phyloP scores from a whole-genome alignment of 2,888 invertebrate species.

The Listrodromus nycthemerus region DNA sequence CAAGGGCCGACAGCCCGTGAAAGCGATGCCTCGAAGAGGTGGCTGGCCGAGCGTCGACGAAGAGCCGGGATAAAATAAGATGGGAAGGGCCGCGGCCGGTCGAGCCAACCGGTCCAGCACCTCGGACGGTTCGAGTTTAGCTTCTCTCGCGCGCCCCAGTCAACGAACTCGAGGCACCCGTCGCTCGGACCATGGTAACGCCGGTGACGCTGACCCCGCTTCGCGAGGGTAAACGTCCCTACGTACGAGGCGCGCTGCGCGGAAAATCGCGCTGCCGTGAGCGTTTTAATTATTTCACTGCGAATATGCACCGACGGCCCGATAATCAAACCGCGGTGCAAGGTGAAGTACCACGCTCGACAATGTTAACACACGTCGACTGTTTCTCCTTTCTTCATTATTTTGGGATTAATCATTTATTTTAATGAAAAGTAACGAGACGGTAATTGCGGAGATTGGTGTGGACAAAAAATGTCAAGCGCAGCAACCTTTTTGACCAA shows the following conservation, averaged over 20 bases:
- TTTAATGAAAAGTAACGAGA: no score
- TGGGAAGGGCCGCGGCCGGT: constrained; percentile 70
- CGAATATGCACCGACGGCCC: neutral
- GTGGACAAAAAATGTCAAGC: no score
- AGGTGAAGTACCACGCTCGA: no score
- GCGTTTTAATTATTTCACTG: neutral
- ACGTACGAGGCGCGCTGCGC: constrained; percentile 29
- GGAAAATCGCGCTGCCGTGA: neutral
- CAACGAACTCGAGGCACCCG: constrained; percentile 69
- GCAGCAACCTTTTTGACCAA: no score
- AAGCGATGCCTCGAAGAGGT: constrained; percentile 51
- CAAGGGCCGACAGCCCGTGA: constrained; percentile 44
- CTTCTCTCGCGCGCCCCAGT: constrained; percentile 67
- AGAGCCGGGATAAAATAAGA: constrained; percentile 63
- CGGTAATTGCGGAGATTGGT: no score
- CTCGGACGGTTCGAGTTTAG: constrained; percentile 74
- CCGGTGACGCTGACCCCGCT: constrained; percentile 61
- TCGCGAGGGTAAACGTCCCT: constrained; percentile 52
- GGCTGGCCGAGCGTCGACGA: constrained; percentile 52
- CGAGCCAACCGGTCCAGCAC: constrained; percentile 72
- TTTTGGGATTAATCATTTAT: no score
- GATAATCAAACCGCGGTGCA: no score
- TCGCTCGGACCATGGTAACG: constrained; percentile 53
- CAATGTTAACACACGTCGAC: no score
- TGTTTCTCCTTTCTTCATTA: no score